phyloP scores from a whole-genome alignment of 2,888 invertebrate genomes.

The Pyrgus malvae region DNA sequence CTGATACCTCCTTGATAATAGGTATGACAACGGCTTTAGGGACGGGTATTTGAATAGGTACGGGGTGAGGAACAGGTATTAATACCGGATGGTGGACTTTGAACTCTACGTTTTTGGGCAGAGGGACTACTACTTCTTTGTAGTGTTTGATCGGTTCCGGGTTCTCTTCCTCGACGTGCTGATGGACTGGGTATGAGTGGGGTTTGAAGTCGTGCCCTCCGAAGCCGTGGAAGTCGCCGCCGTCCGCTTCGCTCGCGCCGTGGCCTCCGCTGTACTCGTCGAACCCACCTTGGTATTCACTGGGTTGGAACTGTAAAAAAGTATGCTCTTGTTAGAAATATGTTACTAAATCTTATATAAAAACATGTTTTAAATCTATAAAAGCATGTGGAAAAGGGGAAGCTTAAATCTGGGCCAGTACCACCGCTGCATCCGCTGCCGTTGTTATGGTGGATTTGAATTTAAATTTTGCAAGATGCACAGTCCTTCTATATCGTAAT shows the following conservation, averaged over 20 bases:
- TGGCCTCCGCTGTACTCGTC: constrained; percentile 43
- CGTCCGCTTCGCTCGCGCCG: constrained; percentile 45
- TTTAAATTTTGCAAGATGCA: no score
- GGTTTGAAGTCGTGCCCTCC: constrained; percentile 60
- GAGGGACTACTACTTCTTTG: constrained; percentile 85
- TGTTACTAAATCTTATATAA: neutral
- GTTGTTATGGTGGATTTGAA: no score
- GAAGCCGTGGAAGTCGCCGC: constrained; percentile 41
- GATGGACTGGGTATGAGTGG: constrained; percentile 82
- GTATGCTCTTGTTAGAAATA: constrained; percentile 5
- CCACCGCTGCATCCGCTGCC: no score
- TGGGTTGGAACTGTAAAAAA: constrained; percentile 61
- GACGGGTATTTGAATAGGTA: constrained; percentile 86
- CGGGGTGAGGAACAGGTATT: constrained; percentile 83
- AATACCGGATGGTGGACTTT: constrained; percentile 80
- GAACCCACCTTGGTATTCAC: constrained; percentile 54
- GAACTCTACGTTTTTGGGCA: constrained; percentile 83
- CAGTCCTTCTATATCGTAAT: no score
- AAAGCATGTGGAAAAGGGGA: no score
- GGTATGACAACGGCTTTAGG: constrained; percentile 86
- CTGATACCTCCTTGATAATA: constrained; percentile 84
- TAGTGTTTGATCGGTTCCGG: constrained; percentile 86
- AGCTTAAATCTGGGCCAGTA: no score
- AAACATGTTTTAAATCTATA: neutral
- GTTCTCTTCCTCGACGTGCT: constrained; percentile 86